Conservation (phyloP, 2,797 vertebrate genomes). For the Chloroceryle amazona region DNA sequence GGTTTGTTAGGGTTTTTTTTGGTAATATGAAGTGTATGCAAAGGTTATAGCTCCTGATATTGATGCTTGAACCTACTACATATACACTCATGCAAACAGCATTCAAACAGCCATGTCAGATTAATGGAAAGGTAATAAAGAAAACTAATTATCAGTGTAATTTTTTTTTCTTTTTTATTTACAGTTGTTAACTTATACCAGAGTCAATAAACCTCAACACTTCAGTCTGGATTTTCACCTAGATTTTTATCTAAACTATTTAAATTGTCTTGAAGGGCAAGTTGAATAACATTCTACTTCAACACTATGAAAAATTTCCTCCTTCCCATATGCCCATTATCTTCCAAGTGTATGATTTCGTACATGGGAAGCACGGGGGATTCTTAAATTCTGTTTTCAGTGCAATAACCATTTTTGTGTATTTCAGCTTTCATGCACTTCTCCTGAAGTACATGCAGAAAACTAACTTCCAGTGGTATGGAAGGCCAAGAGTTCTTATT, state of each 20-base stretch:
- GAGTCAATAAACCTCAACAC: neutral
- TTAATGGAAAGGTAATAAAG: neutral
- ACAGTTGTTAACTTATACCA: neutral
- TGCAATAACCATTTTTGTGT: neutral
- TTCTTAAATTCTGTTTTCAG: neutral
- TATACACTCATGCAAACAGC: neutral
- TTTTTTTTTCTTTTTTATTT: neutral
- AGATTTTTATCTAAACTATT: neutral
- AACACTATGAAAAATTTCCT: neutral
- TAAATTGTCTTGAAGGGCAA: neutral
- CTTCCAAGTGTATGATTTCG: neutral
- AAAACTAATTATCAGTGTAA: neutral
- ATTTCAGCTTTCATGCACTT: neutral
- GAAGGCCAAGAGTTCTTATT: neutral
- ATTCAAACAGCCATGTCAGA: neutral
- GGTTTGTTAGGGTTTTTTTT: neutral
- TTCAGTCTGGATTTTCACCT: neutral
- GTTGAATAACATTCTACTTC: neutral
- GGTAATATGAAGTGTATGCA: neutral
- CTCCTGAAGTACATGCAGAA: neutral
- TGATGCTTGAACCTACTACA: neutral
- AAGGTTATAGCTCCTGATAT: neutral
- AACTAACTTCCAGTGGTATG: neutral
- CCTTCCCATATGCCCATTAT: neutral
- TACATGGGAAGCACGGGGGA: rapidly evolving